Conservation (phyloP, 2,888 invertebrate species). For the Drosophila leonis region DNA sequence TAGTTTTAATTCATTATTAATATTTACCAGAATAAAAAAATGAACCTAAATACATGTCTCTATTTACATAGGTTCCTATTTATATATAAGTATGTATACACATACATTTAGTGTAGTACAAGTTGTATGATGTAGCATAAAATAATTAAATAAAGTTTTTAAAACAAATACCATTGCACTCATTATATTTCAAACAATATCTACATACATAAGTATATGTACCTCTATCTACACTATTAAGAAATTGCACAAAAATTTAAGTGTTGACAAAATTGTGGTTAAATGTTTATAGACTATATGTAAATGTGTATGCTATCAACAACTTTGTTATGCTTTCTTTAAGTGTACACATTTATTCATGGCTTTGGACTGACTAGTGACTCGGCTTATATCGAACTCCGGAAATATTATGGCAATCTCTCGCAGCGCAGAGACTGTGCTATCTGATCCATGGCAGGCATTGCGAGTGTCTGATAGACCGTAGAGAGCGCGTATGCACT, state of each 20-base stretch:
- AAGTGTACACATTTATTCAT: not conserved
- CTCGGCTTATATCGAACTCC: constrained; percentile 85
- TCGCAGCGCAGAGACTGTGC: constrained; percentile 88
- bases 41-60: too few relatives aligned
- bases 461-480: constrained; percentile 98
- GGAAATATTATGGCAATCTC: constrained; percentile 95
- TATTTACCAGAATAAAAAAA: too few relatives aligned
- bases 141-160: too few relatives aligned
- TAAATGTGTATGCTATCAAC: not conserved
- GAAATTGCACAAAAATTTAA: not conserved
- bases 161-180: too few relatives aligned
- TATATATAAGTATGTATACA: too few relatives aligned
- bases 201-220: too few relatives aligned
- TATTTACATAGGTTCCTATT: too few relatives aligned
- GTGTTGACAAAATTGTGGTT: not conserved
- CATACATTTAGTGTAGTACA: too few relatives aligned
- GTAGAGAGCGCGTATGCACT: constrained; percentile 92
- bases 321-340: not conserved
- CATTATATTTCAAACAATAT: too few relatives aligned
- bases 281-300: not conserved
- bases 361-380: not conserved
- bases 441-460: constrained; percentile 97
- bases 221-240: too few relatives aligned
- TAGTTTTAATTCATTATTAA: too few relatives aligned
- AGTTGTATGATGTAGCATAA: too few relatives aligned